Conservation (phyloP, 2,888 invertebrate genomes). For the Coelopa pilipes region DNA sequence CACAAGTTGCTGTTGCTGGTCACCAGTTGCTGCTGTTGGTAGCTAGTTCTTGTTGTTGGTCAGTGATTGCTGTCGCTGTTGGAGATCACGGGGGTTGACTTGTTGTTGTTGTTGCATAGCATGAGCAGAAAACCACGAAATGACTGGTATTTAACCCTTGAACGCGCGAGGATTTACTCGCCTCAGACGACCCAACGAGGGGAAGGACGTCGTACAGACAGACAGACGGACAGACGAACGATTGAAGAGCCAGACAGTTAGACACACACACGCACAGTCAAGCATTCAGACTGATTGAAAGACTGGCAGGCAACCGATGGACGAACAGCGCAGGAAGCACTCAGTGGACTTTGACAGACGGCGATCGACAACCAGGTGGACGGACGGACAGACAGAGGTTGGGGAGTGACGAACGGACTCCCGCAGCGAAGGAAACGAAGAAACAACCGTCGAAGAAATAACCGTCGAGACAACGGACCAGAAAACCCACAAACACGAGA, state of each 20-base stretch:
- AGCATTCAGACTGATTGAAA: too few species aligned
- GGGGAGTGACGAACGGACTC: neutral
- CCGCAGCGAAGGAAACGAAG: neutral
- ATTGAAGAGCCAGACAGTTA: neutral
- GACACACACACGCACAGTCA: neutral
- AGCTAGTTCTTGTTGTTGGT: too few species aligned
- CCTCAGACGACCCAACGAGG: neutral
- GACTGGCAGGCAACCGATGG: too few species aligned
- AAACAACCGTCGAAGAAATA: neutral
- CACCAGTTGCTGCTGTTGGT: too few species aligned
- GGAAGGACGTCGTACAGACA: too few species aligned
- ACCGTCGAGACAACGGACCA: neutral
- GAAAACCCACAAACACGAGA: neutral
- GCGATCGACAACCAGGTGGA: too few species aligned
- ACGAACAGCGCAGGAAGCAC: neutral
- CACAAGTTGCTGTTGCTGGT: too few species aligned
- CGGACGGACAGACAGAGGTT: too few species aligned
- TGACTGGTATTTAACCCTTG: constrained; percentile 40
- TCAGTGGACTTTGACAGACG: neutral
- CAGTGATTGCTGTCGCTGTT: too few species aligned
- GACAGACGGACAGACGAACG: too few species aligned
- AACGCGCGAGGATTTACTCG: constrained; percentile 5
- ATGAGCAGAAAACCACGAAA: constrained; percentile 16
- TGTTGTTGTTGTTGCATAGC: constrained; percentile 4
- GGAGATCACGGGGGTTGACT: neutral